A percentile compares a stretch with the other conserved stretches of the same genome.
Conservation (phyloP, 2,797 vertebrate species). For the Arremon aurantiirostris region DNA sequence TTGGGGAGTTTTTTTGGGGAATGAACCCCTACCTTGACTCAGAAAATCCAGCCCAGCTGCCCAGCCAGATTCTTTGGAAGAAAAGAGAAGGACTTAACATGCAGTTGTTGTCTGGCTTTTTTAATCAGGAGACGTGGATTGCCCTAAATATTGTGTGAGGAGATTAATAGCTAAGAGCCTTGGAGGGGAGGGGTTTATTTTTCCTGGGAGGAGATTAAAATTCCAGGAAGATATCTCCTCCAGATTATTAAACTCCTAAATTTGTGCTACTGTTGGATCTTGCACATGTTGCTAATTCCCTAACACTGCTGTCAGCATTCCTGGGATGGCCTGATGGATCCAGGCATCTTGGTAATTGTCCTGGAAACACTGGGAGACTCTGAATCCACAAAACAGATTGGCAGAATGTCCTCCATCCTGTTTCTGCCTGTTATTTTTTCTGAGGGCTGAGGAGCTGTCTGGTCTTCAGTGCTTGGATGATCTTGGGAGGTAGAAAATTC, state of each 20-base stretch:
- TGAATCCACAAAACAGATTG: not conserved
- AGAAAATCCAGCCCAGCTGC: not conserved
- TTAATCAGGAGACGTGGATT: slow-evolving; percentile 47
- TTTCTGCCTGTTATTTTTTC: not conserved
- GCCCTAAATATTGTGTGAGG: slow-evolving; percentile 38
- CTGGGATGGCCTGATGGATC: slow-evolving; percentile 9
- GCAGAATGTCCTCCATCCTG: not conserved
- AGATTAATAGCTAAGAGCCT: slow-evolving; percentile 56
- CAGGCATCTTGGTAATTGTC: slow-evolving; percentile 30
- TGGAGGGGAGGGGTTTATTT: not conserved
- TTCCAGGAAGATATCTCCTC: slow-evolving; percentile 54
- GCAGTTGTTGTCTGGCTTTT: slow-evolving; percentile 16
- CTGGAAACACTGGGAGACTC: slow-evolving; percentile 7
- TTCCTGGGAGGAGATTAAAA: slow-evolving; percentile 53
- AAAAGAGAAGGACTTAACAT: slow-evolving; percentile 16
- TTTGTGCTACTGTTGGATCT: slow-evolving; percentile 36
- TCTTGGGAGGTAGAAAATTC: slow-evolving; percentile 26
- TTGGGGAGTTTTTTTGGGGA: not conserved
- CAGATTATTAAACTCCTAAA: slow-evolving; percentile 58
- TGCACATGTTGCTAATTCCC: slow-evolving; percentile 46
- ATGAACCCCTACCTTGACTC: not conserved
- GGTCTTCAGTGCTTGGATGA: slow-evolving; percentile 10
- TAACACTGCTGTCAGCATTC: slow-evolving; percentile 30
- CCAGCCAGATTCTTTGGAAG: not conserved
- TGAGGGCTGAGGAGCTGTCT: slow-evolving; percentile 13